Percentiles rank a stretch among this genome's conserved stretches.
phyloP scores from a whole-genome alignment of 2,113 vertebrate genomes.

The Mugil cephalus region DNA sequence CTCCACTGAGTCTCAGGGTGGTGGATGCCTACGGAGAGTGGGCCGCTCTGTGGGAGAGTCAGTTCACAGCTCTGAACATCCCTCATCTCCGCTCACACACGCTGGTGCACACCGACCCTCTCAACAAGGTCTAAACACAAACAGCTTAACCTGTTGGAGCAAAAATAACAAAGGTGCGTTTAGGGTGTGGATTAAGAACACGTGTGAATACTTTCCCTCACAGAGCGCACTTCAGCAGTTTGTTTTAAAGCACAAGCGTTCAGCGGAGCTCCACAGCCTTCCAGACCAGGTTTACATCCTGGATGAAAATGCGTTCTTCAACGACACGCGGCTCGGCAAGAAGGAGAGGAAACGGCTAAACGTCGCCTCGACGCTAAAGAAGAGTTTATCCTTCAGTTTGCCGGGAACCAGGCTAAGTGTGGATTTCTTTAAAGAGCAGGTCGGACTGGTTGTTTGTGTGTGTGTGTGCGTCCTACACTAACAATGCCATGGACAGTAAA shows the following conservation, averaged over 20 bases:
- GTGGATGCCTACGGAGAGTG: conserved; percentile 85
- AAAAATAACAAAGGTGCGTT: background rate
- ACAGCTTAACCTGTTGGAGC: background rate
- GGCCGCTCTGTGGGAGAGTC: conserved; percentile 82
- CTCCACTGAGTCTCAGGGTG: conserved; percentile 69
- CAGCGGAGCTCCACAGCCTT: conserved; percentile 77
- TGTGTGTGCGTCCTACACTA: background rate
- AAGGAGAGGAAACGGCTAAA: conserved; percentile 80
- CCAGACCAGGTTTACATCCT: conserved; percentile 80
- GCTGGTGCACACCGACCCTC: conserved; percentile 84
- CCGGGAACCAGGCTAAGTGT: conserved; percentile 82
- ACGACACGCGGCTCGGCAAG: conserved; percentile 82
- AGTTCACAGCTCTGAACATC: conserved; percentile 84
- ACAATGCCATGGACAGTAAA: no score
- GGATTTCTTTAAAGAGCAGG: conserved; percentile 86
- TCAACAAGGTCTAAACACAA: conserved; percentile 78
- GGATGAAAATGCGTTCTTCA: conserved; percentile 85
- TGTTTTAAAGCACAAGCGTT: conserved; percentile 64
- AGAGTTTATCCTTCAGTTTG: conserved; percentile 82
- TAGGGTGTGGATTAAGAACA: background rate
- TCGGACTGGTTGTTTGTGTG: conserved; percentile 40
- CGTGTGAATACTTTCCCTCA: conserved; percentile 3
- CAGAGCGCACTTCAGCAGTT: conserved; percentile 84
- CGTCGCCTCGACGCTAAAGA: conserved; percentile 62
- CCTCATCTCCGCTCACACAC: conserved; percentile 86